Conservation (phyloP, 2,113 vertebrate species). For the Lagenorhynchus albirostris region DNA sequence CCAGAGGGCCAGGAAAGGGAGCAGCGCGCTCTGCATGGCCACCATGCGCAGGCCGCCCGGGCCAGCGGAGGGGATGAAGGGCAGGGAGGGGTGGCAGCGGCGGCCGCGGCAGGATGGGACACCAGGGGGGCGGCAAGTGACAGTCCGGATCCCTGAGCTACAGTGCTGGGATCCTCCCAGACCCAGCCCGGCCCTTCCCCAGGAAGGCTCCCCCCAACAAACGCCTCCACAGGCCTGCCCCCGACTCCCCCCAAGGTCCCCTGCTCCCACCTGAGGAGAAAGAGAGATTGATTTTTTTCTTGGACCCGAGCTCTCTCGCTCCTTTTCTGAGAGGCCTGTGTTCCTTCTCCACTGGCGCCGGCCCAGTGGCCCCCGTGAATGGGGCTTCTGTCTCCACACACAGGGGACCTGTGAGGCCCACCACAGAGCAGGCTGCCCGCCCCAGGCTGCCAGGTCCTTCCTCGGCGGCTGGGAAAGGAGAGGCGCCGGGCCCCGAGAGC, state of each 20-base stretch:
- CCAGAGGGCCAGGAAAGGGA: background rate
- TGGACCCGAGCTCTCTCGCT: background rate
- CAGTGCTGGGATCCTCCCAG: background rate
- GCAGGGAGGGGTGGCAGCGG: background rate
- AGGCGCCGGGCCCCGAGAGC: background rate
- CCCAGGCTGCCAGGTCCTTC: background rate
- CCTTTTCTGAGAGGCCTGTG: background rate
- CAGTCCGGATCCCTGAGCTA: background rate
- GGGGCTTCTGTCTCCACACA: slow-evolving; percentile 53
- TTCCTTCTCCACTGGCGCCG: slow-evolving; percentile 23
- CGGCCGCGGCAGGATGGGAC: background rate
- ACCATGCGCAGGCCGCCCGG: background rate
- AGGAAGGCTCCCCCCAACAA: background rate
- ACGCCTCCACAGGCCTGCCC: background rate
- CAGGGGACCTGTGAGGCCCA: slow-evolving; percentile 17
- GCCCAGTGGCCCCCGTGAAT: slow-evolving; percentile 56
- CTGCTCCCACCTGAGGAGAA: slow-evolving; percentile 25
- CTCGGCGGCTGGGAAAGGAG: background rate
- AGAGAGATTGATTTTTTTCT: background rate
- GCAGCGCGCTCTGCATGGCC: background rate
- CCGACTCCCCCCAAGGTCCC: background rate
- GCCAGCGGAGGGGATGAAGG: background rate
- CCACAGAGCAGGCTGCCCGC: background rate
- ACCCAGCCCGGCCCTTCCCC: background rate
- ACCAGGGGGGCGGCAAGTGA: accelerated